Evolutionary conservation across 2,797 vertebrate species (phyloP).

Genomic region (Thamnophis elegans): DNA sequence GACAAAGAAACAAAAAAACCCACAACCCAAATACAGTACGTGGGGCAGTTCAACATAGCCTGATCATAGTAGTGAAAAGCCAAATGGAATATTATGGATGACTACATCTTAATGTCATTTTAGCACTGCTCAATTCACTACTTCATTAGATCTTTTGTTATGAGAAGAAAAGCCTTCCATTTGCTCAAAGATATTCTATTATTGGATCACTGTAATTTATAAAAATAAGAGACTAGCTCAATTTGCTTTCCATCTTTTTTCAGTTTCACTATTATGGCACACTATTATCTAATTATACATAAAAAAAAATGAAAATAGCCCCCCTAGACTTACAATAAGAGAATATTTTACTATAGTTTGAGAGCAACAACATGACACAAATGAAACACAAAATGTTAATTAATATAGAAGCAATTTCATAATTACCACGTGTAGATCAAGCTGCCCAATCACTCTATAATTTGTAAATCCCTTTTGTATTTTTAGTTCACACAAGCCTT

Average conservation of each 20-base stretch:
- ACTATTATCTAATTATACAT: slow-evolving; percentile 48
- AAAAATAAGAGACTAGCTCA: slow-evolving; percentile 12
- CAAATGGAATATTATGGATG: background rate
- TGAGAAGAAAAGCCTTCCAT: slow-evolving; percentile 31
- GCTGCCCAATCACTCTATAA: slow-evolving; percentile 48
- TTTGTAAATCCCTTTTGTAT: slow-evolving; percentile 49
- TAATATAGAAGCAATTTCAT: slow-evolving; percentile 45
- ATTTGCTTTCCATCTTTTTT: slow-evolving; percentile 35
- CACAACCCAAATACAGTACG: background rate
- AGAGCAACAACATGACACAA: slow-evolving; percentile 41
- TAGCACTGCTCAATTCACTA: slow-evolving; percentile 23
- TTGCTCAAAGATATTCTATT: slow-evolving; percentile 41
- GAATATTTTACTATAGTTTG: slow-evolving; percentile 35
- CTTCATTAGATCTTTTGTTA: slow-evolving; percentile 39
- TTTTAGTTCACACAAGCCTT: slow-evolving; percentile 51
- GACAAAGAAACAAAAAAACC: background rate
- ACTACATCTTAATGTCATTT: background rate
- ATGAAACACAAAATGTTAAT: slow-evolving; percentile 32
- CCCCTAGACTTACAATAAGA: slow-evolving; percentile 35
- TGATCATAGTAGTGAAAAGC: background rate
- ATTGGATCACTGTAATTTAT: slow-evolving; percentile 45
- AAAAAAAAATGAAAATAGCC: slow-evolving; percentile 53
- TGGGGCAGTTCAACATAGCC: background rate
- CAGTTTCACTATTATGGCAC: slow-evolving; percentile 48
- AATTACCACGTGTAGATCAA: slow-evolving; percentile 38